A percentile compares a stretch with the other conserved stretches of the same genome.
phyloP scores from a whole-genome alignment of 1,140 invertebrate species.

The Sesamia nonagrioides region DNA sequence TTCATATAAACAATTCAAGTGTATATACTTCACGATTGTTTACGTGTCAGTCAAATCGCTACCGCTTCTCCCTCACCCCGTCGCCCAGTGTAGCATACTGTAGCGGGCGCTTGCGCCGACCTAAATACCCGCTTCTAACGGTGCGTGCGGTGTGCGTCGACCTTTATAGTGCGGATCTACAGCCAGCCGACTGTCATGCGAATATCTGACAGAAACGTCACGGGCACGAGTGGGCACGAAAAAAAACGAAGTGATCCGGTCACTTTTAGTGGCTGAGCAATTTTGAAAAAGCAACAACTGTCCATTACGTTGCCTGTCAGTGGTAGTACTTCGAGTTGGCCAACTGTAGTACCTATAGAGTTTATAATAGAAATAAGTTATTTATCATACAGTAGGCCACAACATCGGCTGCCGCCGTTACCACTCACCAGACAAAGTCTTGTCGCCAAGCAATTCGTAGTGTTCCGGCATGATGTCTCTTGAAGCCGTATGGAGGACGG shows the following conservation, averaged over 20 bases:
- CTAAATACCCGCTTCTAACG: constrained; percentile 66
- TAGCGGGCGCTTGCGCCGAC: constrained; percentile 65
- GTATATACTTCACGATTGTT: neutral
- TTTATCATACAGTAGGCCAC: too few relatives aligned
- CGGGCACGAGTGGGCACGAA: neutral
- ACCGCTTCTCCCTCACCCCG: constrained; percentile 1
- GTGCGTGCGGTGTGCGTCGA: constrained; percentile 58
- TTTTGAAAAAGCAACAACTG: too few relatives aligned
- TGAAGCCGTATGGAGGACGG: too few relatives aligned
- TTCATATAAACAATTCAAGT: neutral
- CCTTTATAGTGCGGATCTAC: constrained; percentile 54
- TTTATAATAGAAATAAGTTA: too few relatives aligned
- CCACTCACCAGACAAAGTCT: too few relatives aligned
- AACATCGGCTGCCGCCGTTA: too few relatives aligned
- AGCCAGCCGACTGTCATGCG: constrained; percentile 13
- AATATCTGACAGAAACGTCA: constrained; percentile 28
- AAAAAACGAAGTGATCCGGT: neutral
- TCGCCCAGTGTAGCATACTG: constrained; percentile 59
- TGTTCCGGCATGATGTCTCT: too few relatives aligned
- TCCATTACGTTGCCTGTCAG: too few relatives aligned
- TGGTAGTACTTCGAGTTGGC: too few relatives aligned
- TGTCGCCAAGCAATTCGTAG: too few relatives aligned
- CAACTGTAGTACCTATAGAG: too few relatives aligned
- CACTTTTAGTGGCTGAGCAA: neutral
- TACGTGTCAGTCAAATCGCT: neutral